Evolutionary conservation across 2,797 vertebrate genomes (phyloP).

Genomic region (Columba guinea): DNA sequence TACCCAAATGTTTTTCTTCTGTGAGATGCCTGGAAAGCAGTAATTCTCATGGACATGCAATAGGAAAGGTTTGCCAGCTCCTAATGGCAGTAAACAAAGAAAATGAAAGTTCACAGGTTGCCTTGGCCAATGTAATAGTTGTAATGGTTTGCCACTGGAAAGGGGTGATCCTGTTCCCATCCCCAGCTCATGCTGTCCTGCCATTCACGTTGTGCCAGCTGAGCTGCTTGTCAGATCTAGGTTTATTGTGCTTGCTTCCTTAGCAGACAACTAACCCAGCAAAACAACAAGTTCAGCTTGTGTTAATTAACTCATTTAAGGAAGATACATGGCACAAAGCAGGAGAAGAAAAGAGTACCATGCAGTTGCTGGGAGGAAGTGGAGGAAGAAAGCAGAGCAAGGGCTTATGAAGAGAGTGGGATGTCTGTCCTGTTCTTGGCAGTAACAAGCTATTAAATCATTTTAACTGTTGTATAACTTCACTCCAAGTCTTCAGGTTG

Average conservation of each 20-base stretch:
- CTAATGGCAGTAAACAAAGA: background rate
- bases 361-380: constrained; percentile 20
- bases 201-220: background rate
- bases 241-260: constrained; percentile 1
- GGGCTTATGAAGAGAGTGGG: constrained; percentile 44
- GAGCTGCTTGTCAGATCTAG: background rate
- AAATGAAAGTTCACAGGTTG: background rate
- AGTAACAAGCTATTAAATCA: constrained; percentile 58
- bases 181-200: background rate
- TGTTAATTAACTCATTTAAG: background rate
- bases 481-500: constrained; percentile 42
- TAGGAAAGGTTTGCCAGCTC: constrained; percentile 1
- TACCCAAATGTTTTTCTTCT: background rate
- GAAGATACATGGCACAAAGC: background rate
- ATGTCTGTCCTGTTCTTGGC: constrained; percentile 59
- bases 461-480: constrained; percentile 63
- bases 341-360: background rate
- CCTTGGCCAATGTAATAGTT: background rate
- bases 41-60: background rate
- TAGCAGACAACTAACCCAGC: constrained; percentile 5
- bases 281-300: background rate
- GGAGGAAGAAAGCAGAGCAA: constrained; percentile 41
- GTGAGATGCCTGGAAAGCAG: constrained; percentile 37
- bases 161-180: background rate
- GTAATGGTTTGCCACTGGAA: background rate